Conservation (phyloP, 2,113 vertebrate species). For the Melanotaenia duboulayi region DNA sequence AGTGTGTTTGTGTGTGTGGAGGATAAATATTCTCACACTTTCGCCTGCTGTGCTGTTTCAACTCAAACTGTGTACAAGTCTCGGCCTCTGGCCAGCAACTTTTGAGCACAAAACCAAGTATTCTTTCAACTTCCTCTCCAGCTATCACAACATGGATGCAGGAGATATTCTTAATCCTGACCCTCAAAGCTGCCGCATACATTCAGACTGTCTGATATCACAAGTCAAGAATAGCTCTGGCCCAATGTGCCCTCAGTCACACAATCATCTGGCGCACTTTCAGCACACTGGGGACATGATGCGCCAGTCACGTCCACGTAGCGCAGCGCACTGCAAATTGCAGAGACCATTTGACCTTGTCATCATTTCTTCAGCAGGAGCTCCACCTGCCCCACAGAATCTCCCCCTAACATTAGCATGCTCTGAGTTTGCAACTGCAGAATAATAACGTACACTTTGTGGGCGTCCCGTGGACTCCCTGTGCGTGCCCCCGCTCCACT, state of each 20-base stretch:
- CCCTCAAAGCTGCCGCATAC: background rate
- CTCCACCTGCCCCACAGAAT: background rate
- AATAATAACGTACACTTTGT: background rate
- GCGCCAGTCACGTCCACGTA: conserved; percentile 10
- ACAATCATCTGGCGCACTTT: conserved; percentile 3
- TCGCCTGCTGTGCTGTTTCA: conserved; percentile 51
- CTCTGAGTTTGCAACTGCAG: background rate
- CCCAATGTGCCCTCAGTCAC: background rate
- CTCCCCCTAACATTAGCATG: background rate
- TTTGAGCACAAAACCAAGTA: conserved; percentile 27
- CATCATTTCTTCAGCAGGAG: background rate
- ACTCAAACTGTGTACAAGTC: conserved; percentile 36
- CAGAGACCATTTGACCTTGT: conserved; percentile 57
- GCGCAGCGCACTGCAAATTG: conserved; percentile 29
- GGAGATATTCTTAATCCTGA: conserved; percentile 1
- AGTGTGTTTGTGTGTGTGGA: conserved; percentile 4
- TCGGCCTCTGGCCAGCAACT: conserved; percentile 40
- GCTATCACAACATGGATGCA: conserved; percentile 62
- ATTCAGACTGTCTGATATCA: conserved; percentile 1
- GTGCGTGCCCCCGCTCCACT: background rate
- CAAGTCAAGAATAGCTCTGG: conserved; percentile 3
- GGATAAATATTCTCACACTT: conserved; percentile 54
- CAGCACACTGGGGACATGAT: background rate
- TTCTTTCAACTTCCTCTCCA: conserved; percentile 64
- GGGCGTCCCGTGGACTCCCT: background rate